Base-by-base conservation (phyloP, 2,113 vertebrate species). In the Choloepus hoffmanni region DNA sequence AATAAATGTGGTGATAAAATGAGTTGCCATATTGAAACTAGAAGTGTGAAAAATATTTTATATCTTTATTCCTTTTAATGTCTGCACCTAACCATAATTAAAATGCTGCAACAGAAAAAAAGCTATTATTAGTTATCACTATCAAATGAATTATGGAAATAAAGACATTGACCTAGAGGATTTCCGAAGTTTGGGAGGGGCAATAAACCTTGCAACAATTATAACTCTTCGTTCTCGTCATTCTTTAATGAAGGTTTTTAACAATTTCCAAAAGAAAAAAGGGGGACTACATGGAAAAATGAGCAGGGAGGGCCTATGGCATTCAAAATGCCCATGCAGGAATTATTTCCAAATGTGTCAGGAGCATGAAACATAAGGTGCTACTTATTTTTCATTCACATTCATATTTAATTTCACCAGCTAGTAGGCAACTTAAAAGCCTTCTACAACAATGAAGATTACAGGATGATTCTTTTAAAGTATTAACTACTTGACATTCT, bases 341-440 rank as follows among this genome's bases (percentile, higher is more conserved):
- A 68, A 89, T 93, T 76, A 95, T 86, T 96, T 91, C 50, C 74
- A 95, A 91, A 94, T 74, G 58, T 79, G 36, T 77, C 36, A 81
- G 43, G 85, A 65, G 43, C 55, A 94, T 78, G 85, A 96, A 73
- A 93, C n/a, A 43, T 16, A 96, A 62, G 40, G 14, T 53, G 26
- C 43, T 65, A 45, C 83, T 74, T 94, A 79, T 83, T 91, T 95
- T 92, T 90, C 89, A 92, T 63, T 86, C 91, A 53, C 36, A 94
- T 95, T 89, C 85, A 60, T 79, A 67, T 76, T 94, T 78, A 95
- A 93, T 96, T 85, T 94, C 60, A 50, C 50, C 58, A 95, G 33
- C 48, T 92, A 90, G 23, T 65, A 55, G 82, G 74, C 19, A 94
- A 91, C 36, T 94, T 92, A 86, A 89, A 95, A 73, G 70, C 45